Base-by-base conservation (phyloP, 2,888 invertebrate species). In the Rhagophthalmus giganteus region DNA sequence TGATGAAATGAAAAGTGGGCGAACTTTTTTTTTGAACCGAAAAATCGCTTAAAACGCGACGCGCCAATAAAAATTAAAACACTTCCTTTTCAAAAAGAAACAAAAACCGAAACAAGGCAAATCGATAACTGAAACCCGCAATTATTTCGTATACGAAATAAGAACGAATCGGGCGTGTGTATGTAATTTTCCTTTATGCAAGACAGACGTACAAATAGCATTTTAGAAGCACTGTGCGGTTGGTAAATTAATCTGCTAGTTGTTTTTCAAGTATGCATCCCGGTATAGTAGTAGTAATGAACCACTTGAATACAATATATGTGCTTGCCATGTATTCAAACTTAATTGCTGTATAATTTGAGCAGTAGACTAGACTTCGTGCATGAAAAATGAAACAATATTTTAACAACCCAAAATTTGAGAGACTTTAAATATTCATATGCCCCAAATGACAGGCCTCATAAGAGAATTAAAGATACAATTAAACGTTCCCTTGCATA, bases 341-440 rank as follows among this genome's bases (percentile, higher is more conserved):
- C 27, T 37, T 50, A 51, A 51, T 51, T 45, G 45, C 51, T 51
- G 45, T 51, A 45, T 51, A 51, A 51, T 51, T 46, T 44, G 39
- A 20, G 20, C 20, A 20, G 7, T 20, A 20, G 20, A 20, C 31
- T 20, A 32, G 40, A 32, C 31, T 32, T 26, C 39, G 32, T 47
- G 47, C 38, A 47, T 39, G 47, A 47, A 47, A 47, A 47, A 47
- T 39, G 47, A 47, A 47, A 39, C 47, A 39, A 30, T 26, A 26
- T n/a, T 47, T 47, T 16, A 47, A 34, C 47, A 47, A 47, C 47
- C 47, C 26, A 26, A 47, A 47, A 47, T 47, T 47, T 47, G 38
- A 27, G 32, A 33, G 25, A 14, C 11, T 33, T 47, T 47, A 47
- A 47, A 47, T 47, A 47, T 47, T 47, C 47, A 47, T 47, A 39